These are phyloP conservation scores for Acrocephalus scirpaceus DNA, from an alignment of 2,797 vertebrate species.

Conservation along the genomic window DNA sequence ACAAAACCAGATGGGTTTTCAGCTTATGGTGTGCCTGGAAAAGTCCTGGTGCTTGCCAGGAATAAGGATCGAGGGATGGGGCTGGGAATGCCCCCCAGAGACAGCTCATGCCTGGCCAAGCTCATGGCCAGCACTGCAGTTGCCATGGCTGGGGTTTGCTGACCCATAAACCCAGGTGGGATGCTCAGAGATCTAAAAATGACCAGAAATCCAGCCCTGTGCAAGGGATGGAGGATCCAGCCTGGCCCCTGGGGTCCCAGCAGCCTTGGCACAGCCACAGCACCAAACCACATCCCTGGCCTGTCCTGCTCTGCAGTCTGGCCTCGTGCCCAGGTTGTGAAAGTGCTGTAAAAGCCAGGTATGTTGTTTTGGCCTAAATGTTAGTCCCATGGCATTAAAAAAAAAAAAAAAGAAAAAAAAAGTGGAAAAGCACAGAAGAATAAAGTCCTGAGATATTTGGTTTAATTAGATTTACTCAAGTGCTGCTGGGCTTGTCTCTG, in stretches of 20 bases:
- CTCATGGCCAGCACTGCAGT: rapidly evolving
- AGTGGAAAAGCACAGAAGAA: neutral
- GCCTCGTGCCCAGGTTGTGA: neutral
- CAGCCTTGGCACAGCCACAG: neutral
- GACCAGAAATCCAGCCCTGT: neutral
- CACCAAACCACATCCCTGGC: neutral
- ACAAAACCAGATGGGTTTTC: neutral
- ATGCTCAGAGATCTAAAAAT: neutral
- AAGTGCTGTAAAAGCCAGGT: neutral
- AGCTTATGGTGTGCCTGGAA: neutral
- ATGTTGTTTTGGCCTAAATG: neutral
- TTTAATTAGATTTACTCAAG: neutral
- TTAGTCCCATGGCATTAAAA: neutral
- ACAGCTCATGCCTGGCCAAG: neutral
- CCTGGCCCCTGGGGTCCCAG: neutral
- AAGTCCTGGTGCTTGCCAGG: neutral
- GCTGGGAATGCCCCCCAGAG: neutral
- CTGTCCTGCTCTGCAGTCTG: neutral
- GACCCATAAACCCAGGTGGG: neutral
- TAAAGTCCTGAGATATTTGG: neutral
- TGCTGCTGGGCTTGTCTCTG: neutral
- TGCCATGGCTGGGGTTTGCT: neutral
- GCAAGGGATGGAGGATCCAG: neutral
- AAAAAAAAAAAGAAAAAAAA: too few relatives aligned
- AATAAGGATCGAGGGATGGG: neutral